Evolutionary conservation across 2,797 vertebrate genomes (phyloP).

Genomic region (Limosa lapponica): DNA sequence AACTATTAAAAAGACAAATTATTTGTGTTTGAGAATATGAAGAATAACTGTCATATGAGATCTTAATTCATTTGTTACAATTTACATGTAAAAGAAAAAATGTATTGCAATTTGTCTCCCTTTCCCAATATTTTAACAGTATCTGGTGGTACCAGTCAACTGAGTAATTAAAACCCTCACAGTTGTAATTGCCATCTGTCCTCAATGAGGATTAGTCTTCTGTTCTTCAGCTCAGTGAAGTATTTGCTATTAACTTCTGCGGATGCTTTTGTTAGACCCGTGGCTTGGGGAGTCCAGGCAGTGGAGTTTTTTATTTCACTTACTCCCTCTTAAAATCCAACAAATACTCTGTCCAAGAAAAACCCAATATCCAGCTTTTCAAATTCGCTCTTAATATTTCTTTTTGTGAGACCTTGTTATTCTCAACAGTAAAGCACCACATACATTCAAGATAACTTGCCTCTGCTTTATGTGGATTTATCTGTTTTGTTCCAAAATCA

Average conservation of each 20-base stretch:
- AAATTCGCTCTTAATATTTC: fast-evolving
- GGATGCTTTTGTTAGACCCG: fast-evolving
- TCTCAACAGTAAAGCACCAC: neutral
- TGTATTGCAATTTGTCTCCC: neutral
- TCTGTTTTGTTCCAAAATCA: neutral
- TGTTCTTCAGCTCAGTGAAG: neutral
- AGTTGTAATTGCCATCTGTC: neutral
- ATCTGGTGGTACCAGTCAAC: neutral
- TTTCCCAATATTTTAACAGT: neutral
- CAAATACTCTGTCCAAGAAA: neutral
- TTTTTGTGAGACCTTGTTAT: neutral
- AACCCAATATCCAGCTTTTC: neutral
- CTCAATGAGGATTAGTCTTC: neutral
- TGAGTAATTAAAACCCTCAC: neutral
- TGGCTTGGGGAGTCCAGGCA: neutral
- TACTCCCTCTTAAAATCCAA: neutral
- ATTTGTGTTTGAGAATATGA: neutral
- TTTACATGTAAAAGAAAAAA: neutral
- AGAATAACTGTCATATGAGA: neutral
- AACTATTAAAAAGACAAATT: neutral
- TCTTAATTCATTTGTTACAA: neutral
- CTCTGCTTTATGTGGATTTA: too few relatives aligned
- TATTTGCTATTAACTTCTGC: fast-evolving
- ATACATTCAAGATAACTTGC: too few relatives aligned
- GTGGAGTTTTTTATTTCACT: neutral